Conservation (phyloP, 1,140 invertebrate genomes). For the Euura lappo region DNA sequence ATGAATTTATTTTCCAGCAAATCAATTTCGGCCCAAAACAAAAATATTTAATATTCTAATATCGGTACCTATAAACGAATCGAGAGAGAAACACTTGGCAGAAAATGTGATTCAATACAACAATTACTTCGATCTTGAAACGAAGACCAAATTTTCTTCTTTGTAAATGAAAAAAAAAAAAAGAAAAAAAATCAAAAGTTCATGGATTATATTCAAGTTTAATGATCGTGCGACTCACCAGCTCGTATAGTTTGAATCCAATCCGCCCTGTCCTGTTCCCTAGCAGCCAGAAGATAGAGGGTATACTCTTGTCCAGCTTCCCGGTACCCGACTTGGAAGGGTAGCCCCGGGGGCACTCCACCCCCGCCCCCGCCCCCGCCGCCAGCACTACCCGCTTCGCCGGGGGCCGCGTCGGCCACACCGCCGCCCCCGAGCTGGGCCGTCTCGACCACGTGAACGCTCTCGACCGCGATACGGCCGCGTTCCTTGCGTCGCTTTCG, state of each 20-base stretch:
- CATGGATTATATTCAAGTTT: too few relatives aligned
- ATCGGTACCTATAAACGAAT: too few relatives aligned
- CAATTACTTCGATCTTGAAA: background rate
- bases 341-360: slow-evolving; percentile 60
- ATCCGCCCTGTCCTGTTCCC: slow-evolving; percentile 73
- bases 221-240: slow-evolving; percentile 60
- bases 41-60: too few relatives aligned
- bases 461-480: slow-evolving; percentile 75
- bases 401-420: slow-evolving; percentile 33
- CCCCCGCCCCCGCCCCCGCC: slow-evolving; percentile 38
- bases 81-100: too few relatives aligned
- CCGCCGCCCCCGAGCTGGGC: slow-evolving; percentile 66
- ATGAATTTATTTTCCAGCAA: too few relatives aligned
- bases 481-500: slow-evolving; percentile 79
- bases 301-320: slow-evolving; percentile 76
- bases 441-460: slow-evolving; percentile 78
- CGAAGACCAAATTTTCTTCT: too few relatives aligned
- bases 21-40: too few relatives aligned
- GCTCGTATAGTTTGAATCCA: slow-evolving; percentile 80
- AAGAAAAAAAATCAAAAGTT: background rate
- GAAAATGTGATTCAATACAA: background rate
- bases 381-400: slow-evolving; percentile 44
- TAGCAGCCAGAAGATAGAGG: slow-evolving; percentile 76
- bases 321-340: slow-evolving; percentile 77
- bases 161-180: too few relatives aligned